phyloP scores from a whole-genome alignment of 2,797 vertebrate species.

The Euphonia xanthogaster region DNA sequence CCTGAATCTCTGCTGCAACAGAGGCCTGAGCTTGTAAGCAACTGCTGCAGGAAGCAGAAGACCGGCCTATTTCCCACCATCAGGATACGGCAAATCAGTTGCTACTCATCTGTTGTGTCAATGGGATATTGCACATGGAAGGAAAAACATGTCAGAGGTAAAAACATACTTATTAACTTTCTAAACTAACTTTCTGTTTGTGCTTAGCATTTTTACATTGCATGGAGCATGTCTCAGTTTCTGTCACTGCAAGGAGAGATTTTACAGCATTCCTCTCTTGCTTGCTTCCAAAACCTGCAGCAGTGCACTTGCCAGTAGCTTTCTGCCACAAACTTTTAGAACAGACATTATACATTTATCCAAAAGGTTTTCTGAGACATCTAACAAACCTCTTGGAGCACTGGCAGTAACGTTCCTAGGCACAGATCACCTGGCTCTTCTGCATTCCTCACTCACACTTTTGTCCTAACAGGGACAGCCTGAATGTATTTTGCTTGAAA shows the following conservation, averaged over 20 bases:
- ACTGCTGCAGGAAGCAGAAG: neutral
- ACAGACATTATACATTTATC: neutral
- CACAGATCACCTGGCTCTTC: neutral
- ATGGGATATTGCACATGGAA: neutral
- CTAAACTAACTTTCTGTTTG: neutral
- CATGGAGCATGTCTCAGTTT: neutral
- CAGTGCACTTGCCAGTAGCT: neutral
- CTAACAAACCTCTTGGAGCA: neutral
- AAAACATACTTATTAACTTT: neutral
- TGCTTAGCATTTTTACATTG: neutral
- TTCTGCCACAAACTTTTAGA: neutral
- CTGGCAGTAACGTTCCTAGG: neutral
- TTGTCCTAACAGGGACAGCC: neutral
- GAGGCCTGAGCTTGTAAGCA: fast-evolving
- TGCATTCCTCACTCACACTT: neutral
- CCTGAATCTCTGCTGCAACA: neutral
- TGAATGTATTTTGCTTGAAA: neutral
- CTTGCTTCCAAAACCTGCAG: neutral
- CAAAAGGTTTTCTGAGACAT: neutral
- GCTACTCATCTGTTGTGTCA: neutral
- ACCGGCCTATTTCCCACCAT: neutral
- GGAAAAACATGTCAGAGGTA: neutral
- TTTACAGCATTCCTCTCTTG: neutral
- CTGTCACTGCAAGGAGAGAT: neutral
- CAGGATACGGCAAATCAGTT: neutral